Evolutionary conservation across 2,797 vertebrate genomes (phyloP).

Genomic region (Coilia nasus): DNA sequence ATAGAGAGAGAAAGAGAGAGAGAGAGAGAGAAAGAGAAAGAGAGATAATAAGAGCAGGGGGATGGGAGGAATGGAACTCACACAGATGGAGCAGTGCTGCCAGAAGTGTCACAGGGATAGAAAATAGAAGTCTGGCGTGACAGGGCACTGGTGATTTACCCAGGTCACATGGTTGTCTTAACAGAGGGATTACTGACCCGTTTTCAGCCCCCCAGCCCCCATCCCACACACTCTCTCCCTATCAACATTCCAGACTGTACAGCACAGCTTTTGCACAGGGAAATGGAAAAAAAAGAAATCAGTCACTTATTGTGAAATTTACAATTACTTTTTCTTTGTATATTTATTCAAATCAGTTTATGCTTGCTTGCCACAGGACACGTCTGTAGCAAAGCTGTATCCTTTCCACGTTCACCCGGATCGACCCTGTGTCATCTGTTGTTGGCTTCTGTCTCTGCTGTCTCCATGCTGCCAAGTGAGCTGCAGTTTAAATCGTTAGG

Average conservation of each 20-base stretch:
- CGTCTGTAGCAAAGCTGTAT: conserved; percentile 24
- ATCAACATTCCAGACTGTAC: not conserved
- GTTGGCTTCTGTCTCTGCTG: conserved; percentile 26
- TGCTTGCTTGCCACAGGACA: not conserved
- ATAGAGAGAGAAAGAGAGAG: not conserved
- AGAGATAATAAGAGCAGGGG: not conserved
- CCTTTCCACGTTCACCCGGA: conserved; percentile 22
- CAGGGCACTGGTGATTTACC: conserved; percentile 50
- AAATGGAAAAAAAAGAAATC: not conserved
- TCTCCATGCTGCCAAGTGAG: conserved; percentile 3
- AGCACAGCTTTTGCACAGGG: not conserved
- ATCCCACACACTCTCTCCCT: not conserved
- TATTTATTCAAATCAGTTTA: conserved; percentile 6
- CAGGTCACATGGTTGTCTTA: conserved; percentile 58
- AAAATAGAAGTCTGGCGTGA: conserved; percentile 51
- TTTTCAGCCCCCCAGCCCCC: conserved; percentile 27
- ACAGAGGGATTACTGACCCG: conserved; percentile 56
- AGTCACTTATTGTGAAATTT: not conserved
- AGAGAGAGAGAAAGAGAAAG: not conserved
- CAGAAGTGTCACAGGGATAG: conserved; percentile 20
- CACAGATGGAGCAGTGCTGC: conserved; percentile 40
- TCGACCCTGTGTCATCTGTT: conserved; percentile 24
- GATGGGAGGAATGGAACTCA: conserved; percentile 7
- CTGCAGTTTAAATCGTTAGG: conserved; percentile 9
- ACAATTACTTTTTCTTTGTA: conserved; percentile 64